These are phyloP conservation scores for Myripristis jacobus DNA, from an alignment of 2,797 vertebrate genomes.

Conservation along the genomic window DNA sequence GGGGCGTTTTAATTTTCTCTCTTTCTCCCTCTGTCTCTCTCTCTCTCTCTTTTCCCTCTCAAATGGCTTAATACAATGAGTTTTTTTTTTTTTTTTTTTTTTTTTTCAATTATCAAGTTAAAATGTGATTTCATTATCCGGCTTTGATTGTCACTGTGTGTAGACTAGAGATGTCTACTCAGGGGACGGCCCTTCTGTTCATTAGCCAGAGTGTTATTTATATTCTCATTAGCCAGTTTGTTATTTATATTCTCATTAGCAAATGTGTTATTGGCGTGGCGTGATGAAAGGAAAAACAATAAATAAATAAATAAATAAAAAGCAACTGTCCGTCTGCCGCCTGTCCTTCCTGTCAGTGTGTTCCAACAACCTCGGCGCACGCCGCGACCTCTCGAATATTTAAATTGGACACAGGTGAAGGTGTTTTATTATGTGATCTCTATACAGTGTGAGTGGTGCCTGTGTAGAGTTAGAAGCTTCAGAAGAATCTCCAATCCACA, in stretches of 20 bases:
- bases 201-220: conserved; percentile 49
- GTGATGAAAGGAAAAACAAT: conserved; percentile 18
- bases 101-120: conserved; percentile 68
- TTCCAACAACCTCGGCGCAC: neutral
- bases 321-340: no score
- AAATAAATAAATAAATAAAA: no score
- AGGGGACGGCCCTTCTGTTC: conserved; percentile 40
- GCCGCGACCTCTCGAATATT: neutral
- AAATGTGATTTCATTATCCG: conserved; percentile 58
- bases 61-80: conserved; percentile 35
- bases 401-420: no score
- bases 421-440: no score
- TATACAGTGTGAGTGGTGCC: no score
- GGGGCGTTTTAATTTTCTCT: neutral
- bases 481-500: neutral
- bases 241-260: conserved; percentile 57
- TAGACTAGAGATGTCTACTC: conserved; percentile 50
- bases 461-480: no score
- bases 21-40: neutral
- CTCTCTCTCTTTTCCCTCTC: neutral
- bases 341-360: conserved; percentile 21
- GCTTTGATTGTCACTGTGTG: conserved; percentile 54
- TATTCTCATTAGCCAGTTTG: neutral
- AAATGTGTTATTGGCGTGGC: conserved; percentile 14
- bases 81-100: conserved; percentile 48